Conservation (phyloP, 2,113 vertebrate species). For the Thermophis baileyi region DNA sequence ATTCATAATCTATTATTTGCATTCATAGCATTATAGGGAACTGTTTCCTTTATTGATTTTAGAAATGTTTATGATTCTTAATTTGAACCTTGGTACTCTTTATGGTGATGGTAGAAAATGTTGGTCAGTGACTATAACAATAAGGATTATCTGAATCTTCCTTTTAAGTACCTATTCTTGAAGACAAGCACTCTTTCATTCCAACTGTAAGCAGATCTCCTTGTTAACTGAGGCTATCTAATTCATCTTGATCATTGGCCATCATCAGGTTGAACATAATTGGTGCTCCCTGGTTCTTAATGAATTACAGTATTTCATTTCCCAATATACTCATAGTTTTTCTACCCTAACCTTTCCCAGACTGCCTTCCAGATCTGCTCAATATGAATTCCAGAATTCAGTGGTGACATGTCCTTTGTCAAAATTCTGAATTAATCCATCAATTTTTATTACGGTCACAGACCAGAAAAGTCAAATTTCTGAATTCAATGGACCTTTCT, state of each 20-base stretch:
- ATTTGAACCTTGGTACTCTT: background rate
- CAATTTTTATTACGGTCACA: background rate
- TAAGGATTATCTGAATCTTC: background rate
- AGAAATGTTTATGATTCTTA: background rate
- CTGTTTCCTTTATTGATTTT: background rate
- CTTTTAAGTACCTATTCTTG: background rate
- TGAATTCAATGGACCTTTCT: background rate
- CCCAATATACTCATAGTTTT: background rate
- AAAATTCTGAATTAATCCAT: background rate
- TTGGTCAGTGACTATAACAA: background rate
- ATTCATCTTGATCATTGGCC: background rate
- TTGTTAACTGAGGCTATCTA: background rate
- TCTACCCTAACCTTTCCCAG: background rate
- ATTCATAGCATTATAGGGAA: background rate
- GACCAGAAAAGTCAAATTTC: background rate
- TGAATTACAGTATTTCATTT: background rate
- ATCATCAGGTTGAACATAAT: background rate
- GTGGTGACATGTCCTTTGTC: background rate
- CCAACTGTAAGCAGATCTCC: background rate
- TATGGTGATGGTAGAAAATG: background rate
- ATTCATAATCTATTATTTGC: background rate
- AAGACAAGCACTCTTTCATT: background rate
- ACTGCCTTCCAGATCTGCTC: background rate
- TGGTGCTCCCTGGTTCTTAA: background rate
- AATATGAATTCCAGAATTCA: background rate